Evolutionary conservation across 2,113 vertebrate genomes (phyloP), one percentile per base, ranked within the genome.

Genomic region (Zapornia atra): DNA sequence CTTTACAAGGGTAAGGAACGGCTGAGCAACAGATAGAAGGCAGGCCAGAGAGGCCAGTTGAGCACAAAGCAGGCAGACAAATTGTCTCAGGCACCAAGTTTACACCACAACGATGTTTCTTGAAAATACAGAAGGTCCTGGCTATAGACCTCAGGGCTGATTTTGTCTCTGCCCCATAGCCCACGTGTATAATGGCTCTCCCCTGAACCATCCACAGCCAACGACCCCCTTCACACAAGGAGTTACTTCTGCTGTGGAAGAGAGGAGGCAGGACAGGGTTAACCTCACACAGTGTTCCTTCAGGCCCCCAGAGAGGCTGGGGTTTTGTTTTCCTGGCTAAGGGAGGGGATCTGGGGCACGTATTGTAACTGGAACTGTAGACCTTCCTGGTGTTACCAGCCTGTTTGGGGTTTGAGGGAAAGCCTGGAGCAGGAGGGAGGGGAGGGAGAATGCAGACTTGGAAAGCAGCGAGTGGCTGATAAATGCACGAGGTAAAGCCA

Each of bases 261-360:
- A 70, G 24, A 88, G 34, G 53, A 81, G 95, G 22, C 91, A 97
- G 81, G 86, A 91, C 71, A 91, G 92, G 93, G 91, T 94, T 95
- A 94, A 97, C 24, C 31, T 57, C 20, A 1, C 44, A 70, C 73
- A 57, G 33, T 72, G 68, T 92, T 94, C 20, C 71, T 87, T 81
- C 86, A 82, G 61, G 72, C 86, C 89, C 83, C 89, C 82, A 77
- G 78, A 94, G 96, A 84, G 87, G 68, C 77, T 94, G n/a, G 40
- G 91, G 91, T 93, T 97, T 97, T 97, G 84, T 92, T 91, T 91
- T 64, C 64, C 92, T 77, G 87, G 70, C 56, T 90, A 10, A 94
- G 88, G 72, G 92, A 87, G 94, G 64, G 33, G 73, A 82, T 50
- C 82, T 77, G 88, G 89, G 70, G 70, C 79, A 20, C 5, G 8